Conservation (phyloP, 2,113 vertebrate genomes). For the Crotalus horridus region DNA sequence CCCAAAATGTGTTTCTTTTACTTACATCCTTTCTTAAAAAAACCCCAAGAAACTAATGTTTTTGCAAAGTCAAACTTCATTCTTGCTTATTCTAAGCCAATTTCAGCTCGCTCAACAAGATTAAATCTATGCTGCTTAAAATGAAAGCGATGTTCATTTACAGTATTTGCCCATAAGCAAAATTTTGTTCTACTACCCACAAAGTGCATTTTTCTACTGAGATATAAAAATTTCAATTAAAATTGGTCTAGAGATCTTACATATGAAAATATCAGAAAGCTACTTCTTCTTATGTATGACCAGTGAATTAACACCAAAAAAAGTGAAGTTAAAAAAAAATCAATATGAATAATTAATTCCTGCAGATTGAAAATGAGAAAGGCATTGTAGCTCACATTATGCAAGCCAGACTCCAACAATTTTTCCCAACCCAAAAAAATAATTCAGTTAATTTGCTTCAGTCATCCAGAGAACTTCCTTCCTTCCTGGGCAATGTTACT, state of each 20-base stretch:
- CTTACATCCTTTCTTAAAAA: not conserved
- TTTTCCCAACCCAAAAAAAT: not conserved
- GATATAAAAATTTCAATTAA: not conserved
- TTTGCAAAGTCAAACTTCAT: not conserved
- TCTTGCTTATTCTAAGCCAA: not conserved
- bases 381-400: not conserved
- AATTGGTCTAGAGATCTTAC: not conserved
- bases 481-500: not conserved
- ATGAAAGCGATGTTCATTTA: not conserved
- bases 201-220: not conserved
- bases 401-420: not conserved
- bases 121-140: not conserved
- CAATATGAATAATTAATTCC: not conserved
- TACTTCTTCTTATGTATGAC: not conserved
- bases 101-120: not conserved
- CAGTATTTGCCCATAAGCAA: not conserved
- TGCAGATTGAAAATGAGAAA: not conserved
- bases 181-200: slow-evolving; percentile 1
- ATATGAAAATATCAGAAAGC: slow-evolving; percentile 13
- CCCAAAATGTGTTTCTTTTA: not conserved
- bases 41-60: not conserved
- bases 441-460: slow-evolving; percentile 8
- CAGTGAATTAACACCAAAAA: not conserved
- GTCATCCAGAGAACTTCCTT: not conserved
- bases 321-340: slow-evolving; percentile 15